Conservation (phyloP, 2,888 invertebrate species). For the Macaria liturata region DNA sequence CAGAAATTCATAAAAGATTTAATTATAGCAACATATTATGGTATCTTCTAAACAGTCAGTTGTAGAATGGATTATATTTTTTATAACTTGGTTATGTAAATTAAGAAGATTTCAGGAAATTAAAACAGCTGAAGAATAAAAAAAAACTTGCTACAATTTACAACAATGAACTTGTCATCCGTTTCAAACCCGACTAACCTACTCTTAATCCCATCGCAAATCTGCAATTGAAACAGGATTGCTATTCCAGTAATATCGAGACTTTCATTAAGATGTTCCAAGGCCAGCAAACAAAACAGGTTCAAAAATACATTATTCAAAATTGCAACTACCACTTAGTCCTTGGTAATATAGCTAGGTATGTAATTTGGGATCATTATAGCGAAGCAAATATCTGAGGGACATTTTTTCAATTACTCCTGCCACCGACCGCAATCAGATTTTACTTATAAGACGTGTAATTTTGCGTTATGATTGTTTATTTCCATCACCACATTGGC, state of each 20-base stretch:
- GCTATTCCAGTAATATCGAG: constrained; percentile 2
- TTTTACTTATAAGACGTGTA: constrained; percentile 57
- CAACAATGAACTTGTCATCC: no score
- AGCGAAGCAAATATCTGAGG: constrained; percentile 58
- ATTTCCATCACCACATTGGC: constrained; percentile 16
- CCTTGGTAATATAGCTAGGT: constrained; percentile 28
- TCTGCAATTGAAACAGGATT: constrained; percentile 8
- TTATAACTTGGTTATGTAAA: no score
- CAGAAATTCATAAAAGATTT: no score
- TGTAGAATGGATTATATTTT: no score
- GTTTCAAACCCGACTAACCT: no score
- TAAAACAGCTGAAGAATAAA: no score
- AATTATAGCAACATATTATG: no score
- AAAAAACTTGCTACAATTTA: no score
- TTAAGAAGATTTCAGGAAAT: no score
- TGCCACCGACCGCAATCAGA: constrained; percentile 68
- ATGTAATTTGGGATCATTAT: constrained; percentile 67
- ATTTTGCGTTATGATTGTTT: constrained; percentile 39
- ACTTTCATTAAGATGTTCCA: constrained; percentile 19
- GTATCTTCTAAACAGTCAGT: no score
- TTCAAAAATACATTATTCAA: constrained; percentile 22
- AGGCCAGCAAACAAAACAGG: constrained; percentile 12
- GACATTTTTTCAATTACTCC: constrained; percentile 68
- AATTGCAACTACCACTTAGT: constrained; percentile 29
- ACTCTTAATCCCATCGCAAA: not conserved